These are phyloP conservation scores for Panurus biarmicus DNA, from an alignment of 2,113 vertebrate genomes.

Conservation along the genomic window DNA sequence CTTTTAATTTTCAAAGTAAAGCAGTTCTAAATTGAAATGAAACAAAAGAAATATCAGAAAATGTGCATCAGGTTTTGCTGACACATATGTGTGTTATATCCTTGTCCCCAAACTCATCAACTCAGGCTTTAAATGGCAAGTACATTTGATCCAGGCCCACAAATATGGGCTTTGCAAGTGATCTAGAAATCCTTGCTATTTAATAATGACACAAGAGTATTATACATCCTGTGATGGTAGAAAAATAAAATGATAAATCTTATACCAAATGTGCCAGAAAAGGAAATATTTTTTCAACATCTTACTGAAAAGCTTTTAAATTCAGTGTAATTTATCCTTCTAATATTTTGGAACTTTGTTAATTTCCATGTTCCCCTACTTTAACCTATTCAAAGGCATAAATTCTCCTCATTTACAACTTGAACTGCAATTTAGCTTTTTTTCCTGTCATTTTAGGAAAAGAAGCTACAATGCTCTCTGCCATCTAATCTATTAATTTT, in stretches of 20 bases:
- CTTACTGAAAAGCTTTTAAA: not conserved
- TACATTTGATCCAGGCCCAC: not conserved
- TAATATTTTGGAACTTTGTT: not conserved
- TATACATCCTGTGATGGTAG: not conserved
- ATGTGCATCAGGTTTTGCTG: not conserved
- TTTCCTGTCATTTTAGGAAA: not conserved
- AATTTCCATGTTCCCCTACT: not conserved
- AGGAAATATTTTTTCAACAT: not conserved
- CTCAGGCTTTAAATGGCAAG: not conserved
- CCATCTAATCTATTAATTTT: not conserved
- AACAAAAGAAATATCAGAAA: not conserved
- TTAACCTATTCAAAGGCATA: not conserved
- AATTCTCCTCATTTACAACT: not conserved
- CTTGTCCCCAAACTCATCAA: not conserved
- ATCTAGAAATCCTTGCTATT: not conserved
- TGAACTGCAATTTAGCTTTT: not conserved
- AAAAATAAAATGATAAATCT: not conserved
- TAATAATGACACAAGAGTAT: not conserved
- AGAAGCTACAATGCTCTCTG: not conserved
- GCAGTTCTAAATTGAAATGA: not conserved
- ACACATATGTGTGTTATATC: not conserved
- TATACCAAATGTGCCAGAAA: not conserved
- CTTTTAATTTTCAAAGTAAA: not conserved
- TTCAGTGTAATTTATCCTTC: not conserved
- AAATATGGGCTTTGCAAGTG: not conserved